Evolutionary conservation across 2,888 invertebrate genomes (phyloP), one percentile per base, ranked within the genome.

Genomic region (Lacanobia oleracea): DNA sequence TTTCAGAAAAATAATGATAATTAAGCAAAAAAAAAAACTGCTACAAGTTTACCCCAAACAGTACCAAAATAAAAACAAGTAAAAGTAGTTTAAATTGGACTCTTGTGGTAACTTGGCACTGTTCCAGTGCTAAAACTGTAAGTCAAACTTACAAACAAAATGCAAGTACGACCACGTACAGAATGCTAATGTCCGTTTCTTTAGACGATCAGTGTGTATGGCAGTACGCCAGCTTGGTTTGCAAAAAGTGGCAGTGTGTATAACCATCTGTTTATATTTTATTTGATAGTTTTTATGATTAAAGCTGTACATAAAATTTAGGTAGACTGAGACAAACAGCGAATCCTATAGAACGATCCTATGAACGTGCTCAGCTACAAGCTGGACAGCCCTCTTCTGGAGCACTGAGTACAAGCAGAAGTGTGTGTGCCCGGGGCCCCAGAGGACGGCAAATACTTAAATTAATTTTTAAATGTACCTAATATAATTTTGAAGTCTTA

Each of bases 121-220:
- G 37, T 60, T 65, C 75, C 71, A 65, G 45, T 54, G 45, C 27
- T 56, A 51, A 75, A 76, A 76, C 37, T 63, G 37, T 62, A 60
- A 74, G 64, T 76, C 71, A 71, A 76, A 76, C 43, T 64, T 60
- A 64, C 63, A 60, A 72, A 67, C 60, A 56, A 72, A 77, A 67
- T 63, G 59, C 3, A 54, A 67, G 43, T 59, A 21, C 43, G 9
- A 21, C 27, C 16, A 4, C 40, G 54, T 43, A 50, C 40, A 27
- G 67, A 77, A 77, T 77, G 53, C 53, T 77, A 77, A 72, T 72
- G 54, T 51, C 27, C 18, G 18, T 63, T 62, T 71, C 65, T 76
- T 60, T 60, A 16, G 27, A 45, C n/a, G 23, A 63, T 69, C 63
- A 76, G 12, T 21, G 56, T 62, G 14, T 10, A 51, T 75, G 74